Evolutionary conservation across 2,113 vertebrate species (phyloP).

Genomic region (Chloroceryle aenea): DNA sequence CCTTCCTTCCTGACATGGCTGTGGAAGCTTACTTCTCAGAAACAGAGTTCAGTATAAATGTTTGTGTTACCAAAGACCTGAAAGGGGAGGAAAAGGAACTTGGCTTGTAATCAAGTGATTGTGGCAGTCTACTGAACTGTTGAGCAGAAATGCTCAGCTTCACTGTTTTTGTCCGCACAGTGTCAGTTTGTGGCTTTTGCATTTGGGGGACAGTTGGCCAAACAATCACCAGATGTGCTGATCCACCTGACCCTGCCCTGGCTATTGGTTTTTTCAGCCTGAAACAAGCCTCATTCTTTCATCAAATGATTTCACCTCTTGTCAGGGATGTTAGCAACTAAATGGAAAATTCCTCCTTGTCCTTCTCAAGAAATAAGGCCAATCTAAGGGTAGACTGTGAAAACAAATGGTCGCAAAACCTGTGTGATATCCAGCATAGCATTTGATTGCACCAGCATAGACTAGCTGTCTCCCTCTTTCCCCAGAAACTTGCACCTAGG

Average conservation of each 20-base stretch:
- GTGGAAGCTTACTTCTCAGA: neutral
- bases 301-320: neutral
- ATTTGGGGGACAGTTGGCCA: neutral
- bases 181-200: neutral
- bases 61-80: neutral
- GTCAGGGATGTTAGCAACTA: neutral
- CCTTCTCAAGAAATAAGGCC: neutral
- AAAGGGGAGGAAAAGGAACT: neutral
- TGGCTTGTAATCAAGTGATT: constrained; percentile 1
- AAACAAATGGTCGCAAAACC: neutral
- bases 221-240: neutral
- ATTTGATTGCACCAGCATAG: neutral
- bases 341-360: neutral
- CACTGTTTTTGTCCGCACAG: neutral
- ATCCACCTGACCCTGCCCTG: neutral
- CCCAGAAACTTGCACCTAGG: neutral
- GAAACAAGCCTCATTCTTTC: neutral
- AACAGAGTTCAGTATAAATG: neutral
- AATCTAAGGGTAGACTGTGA: neutral
- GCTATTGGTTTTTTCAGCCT: neutral
- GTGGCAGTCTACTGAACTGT: neutral
- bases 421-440: neutral
- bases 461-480: neutral
- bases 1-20: constrained; percentile 1
- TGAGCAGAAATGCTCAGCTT: neutral